Evolutionary conservation across 2,113 vertebrate species (phyloP).

Genomic region (Athene cunicularia): DNA sequence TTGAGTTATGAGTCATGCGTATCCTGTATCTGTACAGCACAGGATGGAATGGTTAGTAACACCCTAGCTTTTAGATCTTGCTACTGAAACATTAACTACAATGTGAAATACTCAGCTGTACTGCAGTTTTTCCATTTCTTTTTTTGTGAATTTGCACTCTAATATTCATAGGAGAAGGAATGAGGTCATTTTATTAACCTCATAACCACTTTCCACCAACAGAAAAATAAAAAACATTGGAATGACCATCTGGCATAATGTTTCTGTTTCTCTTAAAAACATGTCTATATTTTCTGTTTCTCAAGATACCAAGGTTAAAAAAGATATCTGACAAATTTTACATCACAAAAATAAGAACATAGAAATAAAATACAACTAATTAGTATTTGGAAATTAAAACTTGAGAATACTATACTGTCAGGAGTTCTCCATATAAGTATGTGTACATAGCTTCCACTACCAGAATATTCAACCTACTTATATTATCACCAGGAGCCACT

Average conservation of each 20-base stretch:
- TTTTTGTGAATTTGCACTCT: neutral
- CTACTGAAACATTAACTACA: neutral
- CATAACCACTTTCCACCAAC: neutral
- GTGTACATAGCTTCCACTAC: neutral
- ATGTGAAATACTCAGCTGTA: neutral
- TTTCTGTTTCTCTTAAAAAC: conserved; percentile 47
- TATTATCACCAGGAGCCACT: neutral
- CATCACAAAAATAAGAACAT: neutral
- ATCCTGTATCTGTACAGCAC: neutral
- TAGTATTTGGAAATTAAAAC: neutral
- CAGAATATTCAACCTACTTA: neutral
- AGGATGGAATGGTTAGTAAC: neutral
- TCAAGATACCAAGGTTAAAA: neutral
- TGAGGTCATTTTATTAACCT: conserved; percentile 46
- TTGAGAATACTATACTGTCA: neutral
- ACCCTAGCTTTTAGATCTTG: neutral
- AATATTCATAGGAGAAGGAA: neutral
- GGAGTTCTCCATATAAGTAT: neutral
- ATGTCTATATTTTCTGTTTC: conserved; percentile 21
- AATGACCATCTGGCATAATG: conserved; percentile 34
- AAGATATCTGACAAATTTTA: neutral
- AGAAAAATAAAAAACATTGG: conserved; percentile 44
- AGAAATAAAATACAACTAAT: neutral
- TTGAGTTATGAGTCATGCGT: neutral
- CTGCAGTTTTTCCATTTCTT: neutral